Evolutionary conservation across 2,797 vertebrate genomes (phyloP).

Genomic region (Manis pentadactyla): DNA sequence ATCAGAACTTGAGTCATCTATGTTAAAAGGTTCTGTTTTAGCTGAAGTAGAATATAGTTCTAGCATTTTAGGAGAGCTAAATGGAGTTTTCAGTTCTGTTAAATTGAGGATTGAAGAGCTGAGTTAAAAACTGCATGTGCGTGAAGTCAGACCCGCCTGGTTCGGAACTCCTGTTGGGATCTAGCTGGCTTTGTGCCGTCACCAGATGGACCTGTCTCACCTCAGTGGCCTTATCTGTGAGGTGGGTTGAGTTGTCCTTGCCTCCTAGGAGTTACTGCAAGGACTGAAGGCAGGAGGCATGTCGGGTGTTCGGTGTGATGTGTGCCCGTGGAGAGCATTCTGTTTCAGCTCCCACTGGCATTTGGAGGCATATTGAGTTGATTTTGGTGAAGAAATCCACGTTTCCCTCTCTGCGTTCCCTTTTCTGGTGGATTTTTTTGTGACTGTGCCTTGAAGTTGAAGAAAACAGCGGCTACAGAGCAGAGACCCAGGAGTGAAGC

Average conservation of each 20-base stretch:
- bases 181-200: not conserved
- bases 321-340: rapidly evolving
- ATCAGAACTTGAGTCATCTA: not conserved
- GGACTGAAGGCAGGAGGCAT: too few relatives aligned
- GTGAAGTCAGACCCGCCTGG: rapidly evolving
- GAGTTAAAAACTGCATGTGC: not conserved
- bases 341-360: not conserved
- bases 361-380: not conserved
- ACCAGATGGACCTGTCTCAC: rapidly evolving
- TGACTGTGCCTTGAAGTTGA: not conserved
- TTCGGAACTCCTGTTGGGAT: rapidly evolving
- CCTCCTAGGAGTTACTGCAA: not conserved
- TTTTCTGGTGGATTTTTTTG: not conserved
- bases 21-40: not conserved
- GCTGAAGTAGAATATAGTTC: not conserved
- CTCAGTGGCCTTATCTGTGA: not conserved
- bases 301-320: rapidly evolving
- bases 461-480: not conserved
- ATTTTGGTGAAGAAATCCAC: not conserved
- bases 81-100: not conserved
- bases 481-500: rapidly evolving
- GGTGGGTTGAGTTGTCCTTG: rapidly evolving
- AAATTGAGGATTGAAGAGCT: not conserved
- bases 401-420: not conserved
- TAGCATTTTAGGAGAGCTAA: not conserved